Percentiles rank a stretch among this genome's conserved stretches.
These are phyloP conservation scores for Diploscapter pachys DNA, from an alignment of 1,140 invertebrate species.

Conservation along the genomic window DNA sequence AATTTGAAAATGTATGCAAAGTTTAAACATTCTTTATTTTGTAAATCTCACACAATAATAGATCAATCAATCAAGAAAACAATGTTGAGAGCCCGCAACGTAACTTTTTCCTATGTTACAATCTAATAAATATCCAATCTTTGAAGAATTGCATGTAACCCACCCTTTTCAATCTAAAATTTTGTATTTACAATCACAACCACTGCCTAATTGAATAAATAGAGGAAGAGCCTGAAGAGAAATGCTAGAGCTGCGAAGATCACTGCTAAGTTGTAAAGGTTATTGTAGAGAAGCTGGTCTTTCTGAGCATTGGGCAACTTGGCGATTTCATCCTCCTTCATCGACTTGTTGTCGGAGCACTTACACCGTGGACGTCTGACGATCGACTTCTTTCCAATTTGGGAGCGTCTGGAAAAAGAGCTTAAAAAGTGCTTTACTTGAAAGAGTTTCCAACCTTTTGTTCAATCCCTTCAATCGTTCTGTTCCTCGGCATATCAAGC, in stretches of 20 bases:
- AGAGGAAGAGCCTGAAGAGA: conserved; percentile 7
- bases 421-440: too few relatives aligned
- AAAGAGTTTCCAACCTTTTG: conserved; percentile 4
- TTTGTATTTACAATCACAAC: too few relatives aligned
- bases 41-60: too few relatives aligned
- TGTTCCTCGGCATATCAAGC: neutral
- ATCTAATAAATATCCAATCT: too few relatives aligned
- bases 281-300: neutral
- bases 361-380: conserved; percentile 2
- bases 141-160: too few relatives aligned
- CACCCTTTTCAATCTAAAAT: too few relatives aligned
- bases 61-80: too few relatives aligned
- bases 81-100: too few relatives aligned
- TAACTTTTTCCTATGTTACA: too few relatives aligned
- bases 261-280: conserved; percentile 1
- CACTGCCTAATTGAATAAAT: neutral
- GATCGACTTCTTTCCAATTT: neutral
- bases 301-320: neutral
- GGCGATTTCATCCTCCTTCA: too few relatives aligned
- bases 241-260: conserved; percentile 11
- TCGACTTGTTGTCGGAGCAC: neutral
- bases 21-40: too few relatives aligned
- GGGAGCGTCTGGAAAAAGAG: neutral
- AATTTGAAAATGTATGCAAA: too few relatives aligned
- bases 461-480: neutral